Conservation (phyloP, 2,888 invertebrate species). For the Pyrrhia umbra region DNA sequence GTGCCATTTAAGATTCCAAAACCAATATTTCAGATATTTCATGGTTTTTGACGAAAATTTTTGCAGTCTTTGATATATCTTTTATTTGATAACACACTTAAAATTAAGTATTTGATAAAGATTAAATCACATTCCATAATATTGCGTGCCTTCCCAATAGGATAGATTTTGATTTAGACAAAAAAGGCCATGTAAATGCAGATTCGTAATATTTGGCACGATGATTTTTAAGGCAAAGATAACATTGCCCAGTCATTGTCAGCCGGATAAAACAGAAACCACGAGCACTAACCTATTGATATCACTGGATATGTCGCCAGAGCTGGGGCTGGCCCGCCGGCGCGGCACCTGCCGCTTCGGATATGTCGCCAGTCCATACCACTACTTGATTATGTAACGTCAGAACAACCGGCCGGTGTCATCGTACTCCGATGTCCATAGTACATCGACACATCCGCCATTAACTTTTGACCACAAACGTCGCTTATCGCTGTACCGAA, state of each 20-base stretch:
- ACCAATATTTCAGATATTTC: constrained; percentile 17
- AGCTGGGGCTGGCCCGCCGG: constrained; percentile 29
- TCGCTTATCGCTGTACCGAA: no score
- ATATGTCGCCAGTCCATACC: not conserved
- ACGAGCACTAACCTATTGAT: constrained; percentile 57
- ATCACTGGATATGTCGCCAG: constrained; percentile 64
- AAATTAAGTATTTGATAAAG: constrained; percentile 22
- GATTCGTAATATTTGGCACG: constrained; percentile 51
- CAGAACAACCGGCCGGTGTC: no score
- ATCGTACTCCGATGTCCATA: no score
- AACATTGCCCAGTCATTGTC: no score
- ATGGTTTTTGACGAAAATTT: constrained; percentile 32
- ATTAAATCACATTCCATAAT: constrained; percentile 25
- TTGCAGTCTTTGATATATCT: constrained; percentile 23
- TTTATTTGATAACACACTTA: constrained; percentile 17
- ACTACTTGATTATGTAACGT: not conserved
- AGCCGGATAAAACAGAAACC: constrained; percentile 11
- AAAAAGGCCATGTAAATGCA: constrained; percentile 10
- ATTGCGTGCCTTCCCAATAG: constrained; percentile 19
- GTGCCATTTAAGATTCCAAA: constrained; percentile 30
- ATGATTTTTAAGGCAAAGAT: constrained; percentile 3
- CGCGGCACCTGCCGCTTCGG: not conserved
- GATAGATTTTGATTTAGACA: constrained; percentile 27
- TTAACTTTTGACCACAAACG: no score
- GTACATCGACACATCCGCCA: no score